Evolutionary conservation across 2,113 vertebrate species (phyloP), one percentile per base, ranked within the genome.

Genomic region (Aythya baeri): DNA sequence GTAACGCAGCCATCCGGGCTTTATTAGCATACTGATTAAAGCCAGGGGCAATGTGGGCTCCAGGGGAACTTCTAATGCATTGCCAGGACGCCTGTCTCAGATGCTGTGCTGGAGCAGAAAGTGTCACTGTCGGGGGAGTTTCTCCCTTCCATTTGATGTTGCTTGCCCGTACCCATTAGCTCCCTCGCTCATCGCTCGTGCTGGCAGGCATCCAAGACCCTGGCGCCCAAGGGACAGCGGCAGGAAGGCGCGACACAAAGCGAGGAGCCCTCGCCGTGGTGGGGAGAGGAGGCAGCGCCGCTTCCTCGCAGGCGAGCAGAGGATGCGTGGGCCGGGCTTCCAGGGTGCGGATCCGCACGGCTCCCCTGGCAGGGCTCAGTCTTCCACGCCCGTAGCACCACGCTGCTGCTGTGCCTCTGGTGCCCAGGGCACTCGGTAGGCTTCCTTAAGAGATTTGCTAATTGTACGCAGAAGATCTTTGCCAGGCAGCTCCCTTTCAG

Each of bases 21-120:
- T 93, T 93, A 96, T 97, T 97, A 97, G 91, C 94, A 94, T 95
- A 79, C 85, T 95, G 91, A 96, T 97, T 91, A 96, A 95, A 91
- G 92, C 93, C 87, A 83, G 2, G 0, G 85, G 97, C 94, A 83
- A 32, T 70, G 71, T 54, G 66, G 74, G 94, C 94, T 96, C 91
- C 83, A 46, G 91, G 89, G 92, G 80, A 88, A 70, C 0, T 4
- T 86, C 25, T 86, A 26, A 83, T 62, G 50, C 0, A 4, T 71
- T 91, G 82, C 58, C 57, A 66, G 81, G 90, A 87, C 92, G 90
- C 83, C 84, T 78, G 13, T 83, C 91, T 94, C 62, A 25, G 85
- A 88, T 73, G 80, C 46, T 91, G 71, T 55, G 78, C 78, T 66
- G 57, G n/a, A 68, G 31, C 77, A 89, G 59, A 78, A 96, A 88